These are phyloP conservation scores for Harpagifer antarcticus DNA, from an alignment of 2,797 vertebrate genomes.

Conservation along the genomic window DNA sequence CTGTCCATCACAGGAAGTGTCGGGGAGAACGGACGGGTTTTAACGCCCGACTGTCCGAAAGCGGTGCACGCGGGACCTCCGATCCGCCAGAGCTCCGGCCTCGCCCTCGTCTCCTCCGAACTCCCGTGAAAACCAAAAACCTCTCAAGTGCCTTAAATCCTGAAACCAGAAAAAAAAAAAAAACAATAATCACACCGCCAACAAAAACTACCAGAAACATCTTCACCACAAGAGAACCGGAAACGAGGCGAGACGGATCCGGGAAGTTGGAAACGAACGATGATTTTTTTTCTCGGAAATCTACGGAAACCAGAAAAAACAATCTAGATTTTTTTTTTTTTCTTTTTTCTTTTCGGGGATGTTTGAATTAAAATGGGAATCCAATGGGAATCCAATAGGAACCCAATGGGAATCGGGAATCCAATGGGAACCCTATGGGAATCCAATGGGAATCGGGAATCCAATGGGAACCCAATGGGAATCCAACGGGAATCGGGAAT, in stretches of 20 bases:
- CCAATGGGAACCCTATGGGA: too few species aligned
- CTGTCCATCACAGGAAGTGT: conserved; percentile 99
- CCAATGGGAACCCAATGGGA: too few species aligned
- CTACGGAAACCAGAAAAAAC: conserved; percentile 57
- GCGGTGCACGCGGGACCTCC: conserved; percentile 94
- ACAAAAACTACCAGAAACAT: conserved; percentile 49
- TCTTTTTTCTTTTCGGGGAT: conserved; percentile 60
- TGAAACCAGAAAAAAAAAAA: conserved; percentile 42
- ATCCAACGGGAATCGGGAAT: too few species aligned
- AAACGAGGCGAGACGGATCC: conserved; percentile 20
- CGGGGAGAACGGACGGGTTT: conserved; percentile 96
- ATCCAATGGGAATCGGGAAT: too few species aligned
- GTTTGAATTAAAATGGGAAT: conserved; percentile 70
- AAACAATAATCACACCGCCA: conserved; percentile 40
- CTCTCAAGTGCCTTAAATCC: conserved; percentile 94
- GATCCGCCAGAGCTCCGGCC: conserved; percentile 96
- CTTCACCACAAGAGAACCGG: conserved; percentile 49
- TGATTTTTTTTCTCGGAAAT: conserved; percentile 34
- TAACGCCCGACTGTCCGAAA: conserved; percentile 99
- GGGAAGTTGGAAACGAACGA: background rate
- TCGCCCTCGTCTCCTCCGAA: conserved; percentile 98
- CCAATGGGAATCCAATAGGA: too few species aligned
- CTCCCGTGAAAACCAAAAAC: conserved; percentile 99
- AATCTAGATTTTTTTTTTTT: conserved; percentile 67
- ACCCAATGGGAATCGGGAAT: too few species aligned